Conservation (phyloP, 2,888 invertebrate species). For the Cynaeus angustus region DNA sequence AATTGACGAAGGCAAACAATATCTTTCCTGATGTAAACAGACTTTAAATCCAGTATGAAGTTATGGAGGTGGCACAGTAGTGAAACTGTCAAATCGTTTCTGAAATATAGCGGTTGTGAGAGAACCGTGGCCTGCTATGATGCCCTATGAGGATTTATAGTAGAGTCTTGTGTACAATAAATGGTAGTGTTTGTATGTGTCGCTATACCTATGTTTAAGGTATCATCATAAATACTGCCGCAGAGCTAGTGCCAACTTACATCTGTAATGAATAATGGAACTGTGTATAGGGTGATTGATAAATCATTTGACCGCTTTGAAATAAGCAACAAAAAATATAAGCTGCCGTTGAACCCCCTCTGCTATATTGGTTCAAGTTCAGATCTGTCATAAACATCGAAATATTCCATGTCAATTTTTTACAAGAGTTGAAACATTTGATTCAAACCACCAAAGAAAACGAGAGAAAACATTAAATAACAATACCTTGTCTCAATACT, state of each 20-base stretch:
- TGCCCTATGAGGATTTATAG: slow-evolving; percentile 50
- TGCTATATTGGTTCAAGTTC: too few relatives aligned
- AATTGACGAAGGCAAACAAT: slow-evolving; percentile 48
- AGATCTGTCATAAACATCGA: too few relatives aligned
- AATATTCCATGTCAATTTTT: too few relatives aligned
- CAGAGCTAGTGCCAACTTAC: slow-evolving; percentile 18
- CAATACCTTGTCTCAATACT: neutral
- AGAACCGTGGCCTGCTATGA: slow-evolving; percentile 48
- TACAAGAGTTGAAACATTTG: too few relatives aligned
- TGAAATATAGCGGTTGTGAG: slow-evolving; percentile 55
- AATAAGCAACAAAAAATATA: too few relatives aligned
- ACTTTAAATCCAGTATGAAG: slow-evolving; percentile 57
- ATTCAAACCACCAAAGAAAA: too few relatives aligned
- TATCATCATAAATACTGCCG: slow-evolving; percentile 40
- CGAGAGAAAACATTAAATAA: too few relatives aligned
- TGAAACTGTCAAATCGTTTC: slow-evolving; percentile 57
- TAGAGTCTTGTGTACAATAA: slow-evolving; percentile 47
- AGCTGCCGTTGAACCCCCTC: too few relatives aligned
- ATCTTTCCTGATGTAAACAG: slow-evolving; percentile 54
- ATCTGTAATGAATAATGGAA: slow-evolving; percentile 13
- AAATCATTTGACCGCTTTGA: too few relatives aligned
- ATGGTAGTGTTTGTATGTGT: slow-evolving; percentile 51
- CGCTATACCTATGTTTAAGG: slow-evolving; percentile 39
- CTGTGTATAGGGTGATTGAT: too few relatives aligned
- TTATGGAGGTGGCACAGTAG: slow-evolving; percentile 55